Base-by-base conservation (phyloP, 2,888 invertebrate genomes). In the Amphipoea oculea region DNA sequence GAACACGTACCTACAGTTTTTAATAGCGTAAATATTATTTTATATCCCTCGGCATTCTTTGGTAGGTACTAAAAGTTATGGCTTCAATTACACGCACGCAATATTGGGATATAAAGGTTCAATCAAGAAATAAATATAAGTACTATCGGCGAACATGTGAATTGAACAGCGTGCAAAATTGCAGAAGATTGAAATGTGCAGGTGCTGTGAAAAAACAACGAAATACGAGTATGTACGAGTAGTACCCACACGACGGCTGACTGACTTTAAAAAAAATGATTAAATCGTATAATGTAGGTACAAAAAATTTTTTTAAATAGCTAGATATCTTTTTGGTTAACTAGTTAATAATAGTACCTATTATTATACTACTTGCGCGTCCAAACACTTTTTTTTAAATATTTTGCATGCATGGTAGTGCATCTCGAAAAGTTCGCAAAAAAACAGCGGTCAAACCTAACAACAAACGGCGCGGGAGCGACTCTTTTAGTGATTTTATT, bases 21-120 rank as follows among this genome's bases (percentile, higher is more conserved):
- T 86, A 84, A 86, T 86, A 85, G 81, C 87, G 79, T 81, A 87
- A 87, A 91, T 87, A 89, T 87, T 83, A 78, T 89, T 90, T 90
- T 90, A 88, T 84, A 85, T 75, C 76, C 83, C 65, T 86, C 92
- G 89, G 90, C 91, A 89, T 91, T 89, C 89, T 89, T 93, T 91
- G 89, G 88, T 82, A 79, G 89, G 88, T 82, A 79, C 67, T 78
- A 81, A 85, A 89, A 90, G 89, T 90, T 91, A 94, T 90, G 88
- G 85, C 88, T 89, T 90, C 92, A 92, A 94, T 95, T 93, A 93
- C 89, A 87, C 80, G 90, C 93, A 93, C 90, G 93, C 94, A 92
- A 94, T 87, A 90, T 91, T 84, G 86, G 90, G 87, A 90, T 92
- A 91, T 92, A 92, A 91, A 90, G 87, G 78, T 83, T 82, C 89